Evolutionary conservation across 2,888 invertebrate species (phyloP), one percentile per base, ranked within the genome.

Genomic region (Eupithecia insigniata): DNA sequence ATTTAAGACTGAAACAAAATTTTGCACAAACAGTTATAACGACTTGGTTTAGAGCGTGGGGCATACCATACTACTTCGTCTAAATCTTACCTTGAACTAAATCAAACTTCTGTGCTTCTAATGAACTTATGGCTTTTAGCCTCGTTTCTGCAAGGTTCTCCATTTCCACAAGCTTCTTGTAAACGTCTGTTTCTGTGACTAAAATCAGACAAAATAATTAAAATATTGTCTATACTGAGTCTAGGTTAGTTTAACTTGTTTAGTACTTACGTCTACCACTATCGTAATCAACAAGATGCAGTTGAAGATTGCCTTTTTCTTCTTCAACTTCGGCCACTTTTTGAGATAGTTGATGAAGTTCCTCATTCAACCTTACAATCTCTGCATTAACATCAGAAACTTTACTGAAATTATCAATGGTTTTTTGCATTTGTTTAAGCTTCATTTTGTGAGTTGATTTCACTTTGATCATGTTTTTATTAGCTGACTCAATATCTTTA

Each of bases 241-340:
- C n/a, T 10, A n/a, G 46, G 7, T 43, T 7, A 7, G 43, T n/a
- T n/a, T 51, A 10, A 22, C 22, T 32, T 32, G n/a, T 34, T 32
- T 34, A 39, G 14, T 66, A 90, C 92, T 91, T 94, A 95, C 96
- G 93, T 95, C 96, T 95, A 82, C 95, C 95, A 89, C 96, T 96
- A 88, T 97, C 97, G 90, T 96, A 96, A 91, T 97, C 97, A 82
- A 97, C 96, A 87, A 97, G 95, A 92, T 96, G 96, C 86, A 98
- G 94, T 91, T 98, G 98, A 85, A 98, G 95, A 92, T 98, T 97
- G 83, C 98, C 98, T 92, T 98, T 98, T 91, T 98, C 98, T 89
- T 98, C 98, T 91, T 98, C 98, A 78, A 98, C 90, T 86, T 98
- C 97, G 18, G 97, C 96, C 75, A 98, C 96, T 93, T 96, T 96